A percentile compares a stretch with the other conserved stretches of the same genome.
Conservation (phyloP, 2,797 vertebrate genomes). For the Hippocampus kuda region DNA sequence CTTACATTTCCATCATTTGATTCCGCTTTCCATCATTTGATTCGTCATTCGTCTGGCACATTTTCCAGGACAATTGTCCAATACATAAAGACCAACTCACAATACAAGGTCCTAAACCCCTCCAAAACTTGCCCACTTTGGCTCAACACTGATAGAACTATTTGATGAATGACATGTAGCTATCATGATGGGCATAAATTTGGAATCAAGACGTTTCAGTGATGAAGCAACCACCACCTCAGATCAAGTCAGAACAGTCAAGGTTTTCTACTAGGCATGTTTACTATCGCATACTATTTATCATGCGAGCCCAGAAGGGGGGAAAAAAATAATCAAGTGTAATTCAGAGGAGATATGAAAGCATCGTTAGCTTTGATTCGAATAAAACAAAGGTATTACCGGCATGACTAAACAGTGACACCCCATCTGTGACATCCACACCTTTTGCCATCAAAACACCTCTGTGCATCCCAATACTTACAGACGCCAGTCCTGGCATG, state of each 20-base stretch:
- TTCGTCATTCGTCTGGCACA: conserved; percentile 48
- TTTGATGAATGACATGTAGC: neutral
- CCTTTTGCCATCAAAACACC: conserved; percentile 7
- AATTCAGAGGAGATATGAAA: neutral
- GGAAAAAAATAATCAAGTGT: neutral
- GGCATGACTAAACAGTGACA: neutral
- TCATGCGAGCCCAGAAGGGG: neutral
- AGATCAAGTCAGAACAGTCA: conserved; percentile 29
- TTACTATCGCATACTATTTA: neutral
- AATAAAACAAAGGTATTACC: neutral
- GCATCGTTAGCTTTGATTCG: neutral
- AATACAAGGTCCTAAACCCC: too few relatives aligned
- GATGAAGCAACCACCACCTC: conserved; percentile 27
- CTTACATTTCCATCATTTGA: conserved; percentile 68
- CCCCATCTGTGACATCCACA: conserved; percentile 10
- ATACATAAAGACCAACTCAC: too few relatives aligned
- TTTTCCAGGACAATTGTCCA: conserved; percentile 8
- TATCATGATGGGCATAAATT: conserved; percentile 68
- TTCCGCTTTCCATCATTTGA: conserved; percentile 31
- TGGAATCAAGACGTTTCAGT: conserved; percentile 28
- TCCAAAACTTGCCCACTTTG: neutral
- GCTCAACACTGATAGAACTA: neutral
- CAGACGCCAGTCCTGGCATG: conserved; percentile 91
- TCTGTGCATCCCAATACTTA: conserved; percentile 68
- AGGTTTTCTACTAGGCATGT: conserved; percentile 21